phyloP scores from a whole-genome alignment of 2,113 vertebrate species.

The Istiophorus platypterus region DNA sequence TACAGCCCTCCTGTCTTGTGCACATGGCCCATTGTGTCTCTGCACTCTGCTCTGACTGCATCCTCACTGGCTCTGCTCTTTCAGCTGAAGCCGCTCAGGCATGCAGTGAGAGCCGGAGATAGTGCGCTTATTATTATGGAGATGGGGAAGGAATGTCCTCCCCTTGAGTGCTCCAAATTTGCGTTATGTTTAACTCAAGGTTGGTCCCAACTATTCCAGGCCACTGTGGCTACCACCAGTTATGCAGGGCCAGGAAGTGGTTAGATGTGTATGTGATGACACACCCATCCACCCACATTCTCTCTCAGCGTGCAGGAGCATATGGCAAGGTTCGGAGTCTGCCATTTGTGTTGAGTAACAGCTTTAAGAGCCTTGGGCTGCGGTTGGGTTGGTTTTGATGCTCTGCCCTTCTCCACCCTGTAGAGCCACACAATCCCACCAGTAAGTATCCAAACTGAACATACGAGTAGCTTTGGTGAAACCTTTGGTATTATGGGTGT shows the following conservation, averaged over 20 bases:
- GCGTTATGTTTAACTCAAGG: constrained; percentile 54
- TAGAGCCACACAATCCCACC: constrained; percentile 51
- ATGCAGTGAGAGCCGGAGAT: constrained; percentile 25
- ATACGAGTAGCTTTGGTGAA: constrained; percentile 28
- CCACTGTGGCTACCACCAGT: constrained; percentile 56
- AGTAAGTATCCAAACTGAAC: constrained; percentile 39
- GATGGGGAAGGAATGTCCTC: constrained; percentile 55
- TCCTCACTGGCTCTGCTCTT: constrained; percentile 31
- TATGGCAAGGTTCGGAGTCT: constrained; percentile 46
- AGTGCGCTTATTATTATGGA: constrained; percentile 44
- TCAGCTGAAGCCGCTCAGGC: constrained; percentile 65
- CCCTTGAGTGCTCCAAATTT: constrained; percentile 16
- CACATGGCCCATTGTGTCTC: constrained; percentile 37
- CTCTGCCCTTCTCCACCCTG: constrained; percentile 64
- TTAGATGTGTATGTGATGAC: constrained; percentile 54
- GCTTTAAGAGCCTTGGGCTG: constrained; percentile 61
- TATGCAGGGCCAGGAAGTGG: constrained; percentile 73
- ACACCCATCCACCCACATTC: constrained; percentile 75
- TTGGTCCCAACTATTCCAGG: constrained; percentile 36
- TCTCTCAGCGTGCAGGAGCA: constrained; percentile 33
- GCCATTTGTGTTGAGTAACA: constrained; percentile 54
- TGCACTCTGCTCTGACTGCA: constrained; percentile 25
- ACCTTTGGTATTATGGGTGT: constrained; percentile 21
- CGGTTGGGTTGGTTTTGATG: constrained; percentile 56
- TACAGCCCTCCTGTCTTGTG: constrained; percentile 47